A percentile compares a stretch with the other conserved stretches of the same genome.
Conservation (phyloP, 2,797 vertebrate species). For the Oreochromis mossambicus region DNA sequence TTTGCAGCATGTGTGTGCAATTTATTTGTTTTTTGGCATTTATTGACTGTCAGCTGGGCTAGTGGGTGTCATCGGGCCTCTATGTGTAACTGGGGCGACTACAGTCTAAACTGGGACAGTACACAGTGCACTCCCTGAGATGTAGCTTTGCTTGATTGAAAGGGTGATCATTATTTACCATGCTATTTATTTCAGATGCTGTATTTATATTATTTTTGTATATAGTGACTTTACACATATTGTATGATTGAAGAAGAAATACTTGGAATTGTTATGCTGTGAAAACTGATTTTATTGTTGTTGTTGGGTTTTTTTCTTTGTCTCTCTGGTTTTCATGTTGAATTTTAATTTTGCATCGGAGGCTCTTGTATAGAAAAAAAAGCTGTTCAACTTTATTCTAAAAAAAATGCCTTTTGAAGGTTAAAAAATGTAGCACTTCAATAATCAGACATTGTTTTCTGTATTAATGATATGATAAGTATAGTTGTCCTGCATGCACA, state of each 20-base stretch:
- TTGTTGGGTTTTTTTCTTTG: background rate
- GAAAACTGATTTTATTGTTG: slow-evolving; percentile 40
- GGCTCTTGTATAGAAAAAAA: slow-evolving; percentile 45
- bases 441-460: slow-evolving; percentile 45
- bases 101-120: slow-evolving; percentile 34
- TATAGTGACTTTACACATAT: slow-evolving; percentile 59
- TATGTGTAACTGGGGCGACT: slow-evolving; percentile 15
- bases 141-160: slow-evolving; percentile 76
- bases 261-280: slow-evolving; percentile 51
- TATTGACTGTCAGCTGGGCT: slow-evolving; percentile 17
- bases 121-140: slow-evolving; percentile 64
- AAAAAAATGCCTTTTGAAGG: slow-evolving; percentile 15
- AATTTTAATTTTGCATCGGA: slow-evolving; percentile 54
- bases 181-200: slow-evolving; percentile 65
- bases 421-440: slow-evolving; percentile 72
- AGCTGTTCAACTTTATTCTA: slow-evolving; percentile 37
- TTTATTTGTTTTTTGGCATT: slow-evolving; percentile 21
- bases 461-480: slow-evolving; percentile 55
- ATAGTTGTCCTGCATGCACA: slow-evolving; percentile 67
- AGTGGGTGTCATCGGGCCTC: slow-evolving; percentile 20
- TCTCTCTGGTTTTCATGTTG: slow-evolving; percentile 26
- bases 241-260: slow-evolving; percentile 37
- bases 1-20: slow-evolving; percentile 42
- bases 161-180: slow-evolving; percentile 60
- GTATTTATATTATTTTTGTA: slow-evolving; percentile 65